These are phyloP conservation scores for Pitta sordida DNA, from an alignment of 2,113 vertebrate genomes.

Conservation along the genomic window DNA sequence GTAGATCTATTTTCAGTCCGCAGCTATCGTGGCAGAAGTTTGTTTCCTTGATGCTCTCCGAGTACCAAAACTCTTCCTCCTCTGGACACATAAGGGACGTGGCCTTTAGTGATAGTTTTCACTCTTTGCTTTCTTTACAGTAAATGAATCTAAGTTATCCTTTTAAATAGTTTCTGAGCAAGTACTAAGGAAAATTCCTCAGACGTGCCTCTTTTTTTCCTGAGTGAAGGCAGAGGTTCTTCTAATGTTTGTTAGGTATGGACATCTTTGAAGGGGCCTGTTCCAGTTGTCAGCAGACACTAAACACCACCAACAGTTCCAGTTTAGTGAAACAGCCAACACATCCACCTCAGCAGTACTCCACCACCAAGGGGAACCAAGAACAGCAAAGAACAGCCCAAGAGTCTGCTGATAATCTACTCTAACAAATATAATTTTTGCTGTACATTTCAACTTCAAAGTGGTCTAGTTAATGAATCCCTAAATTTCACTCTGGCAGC, in stretches of 20 bases:
- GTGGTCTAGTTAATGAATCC: neutral
- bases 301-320: neutral
- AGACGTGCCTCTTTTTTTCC: neutral
- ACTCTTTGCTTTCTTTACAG: neutral
- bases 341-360: neutral
- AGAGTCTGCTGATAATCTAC: neutral
- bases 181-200: neutral
- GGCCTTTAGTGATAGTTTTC: neutral
- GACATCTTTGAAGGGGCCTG: neutral
- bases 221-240: neutral
- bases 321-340: neutral
- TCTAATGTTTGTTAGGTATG: neutral
- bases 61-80: neutral
- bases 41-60: neutral
- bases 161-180: neutral
- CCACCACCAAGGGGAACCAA: neutral
- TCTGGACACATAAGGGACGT: neutral
- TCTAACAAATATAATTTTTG: neutral
- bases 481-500: neutral
- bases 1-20: neutral
- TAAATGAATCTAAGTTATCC: neutral
- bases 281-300: neutral
- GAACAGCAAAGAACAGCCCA: neutral
- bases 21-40: neutral
- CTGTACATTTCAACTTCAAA: neutral